phyloP scores from a whole-genome alignment of 2,888 invertebrate genomes.

The Thumatha senex region DNA sequence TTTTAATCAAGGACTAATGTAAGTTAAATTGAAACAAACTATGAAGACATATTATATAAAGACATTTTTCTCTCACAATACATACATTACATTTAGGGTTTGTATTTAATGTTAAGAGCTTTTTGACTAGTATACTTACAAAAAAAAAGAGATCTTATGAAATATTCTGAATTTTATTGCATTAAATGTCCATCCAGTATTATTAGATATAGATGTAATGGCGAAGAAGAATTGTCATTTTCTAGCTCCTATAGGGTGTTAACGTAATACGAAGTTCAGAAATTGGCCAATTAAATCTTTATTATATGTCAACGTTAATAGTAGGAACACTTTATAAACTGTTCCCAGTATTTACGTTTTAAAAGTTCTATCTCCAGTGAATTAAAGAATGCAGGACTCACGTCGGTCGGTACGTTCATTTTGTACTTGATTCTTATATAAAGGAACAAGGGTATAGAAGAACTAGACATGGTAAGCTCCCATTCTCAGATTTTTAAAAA shows the following conservation, averaged over 20 bases:
- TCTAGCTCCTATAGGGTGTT: slow-evolving; percentile 69
- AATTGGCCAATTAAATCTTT: slow-evolving; percentile 56
- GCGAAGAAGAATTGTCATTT: slow-evolving; percentile 54
- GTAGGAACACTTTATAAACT: too few species aligned
- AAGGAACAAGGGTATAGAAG: background rate
- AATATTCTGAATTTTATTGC: slow-evolving; percentile 75
- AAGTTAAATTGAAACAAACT: slow-evolving; percentile 52
- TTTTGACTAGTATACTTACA: slow-evolving; percentile 79
- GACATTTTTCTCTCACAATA: slow-evolving; percentile 65
- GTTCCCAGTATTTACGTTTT: slow-evolving; percentile 24
- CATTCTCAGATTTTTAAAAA: background rate
- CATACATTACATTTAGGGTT: slow-evolving; percentile 61
- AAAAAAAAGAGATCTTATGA: slow-evolving; percentile 78
- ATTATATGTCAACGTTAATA: too few species aligned
- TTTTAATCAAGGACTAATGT: slow-evolving; percentile 59
- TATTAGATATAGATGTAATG: slow-evolving; percentile 78
- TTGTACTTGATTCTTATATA: background rate
- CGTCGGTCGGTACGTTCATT: background rate
- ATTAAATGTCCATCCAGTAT: slow-evolving; percentile 82
- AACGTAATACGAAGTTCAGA: slow-evolving; percentile 61
- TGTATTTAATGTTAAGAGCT: slow-evolving; percentile 74
- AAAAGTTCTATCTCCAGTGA: slow-evolving; percentile 50
- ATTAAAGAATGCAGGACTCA: slow-evolving; percentile 2
- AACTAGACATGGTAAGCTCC: slow-evolving; percentile 26
- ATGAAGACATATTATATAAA: slow-evolving; percentile 61